These are phyloP conservation scores for Eupithecia subumbrata DNA, from an alignment of 2,888 invertebrate genomes.

Conservation along the genomic window DNA sequence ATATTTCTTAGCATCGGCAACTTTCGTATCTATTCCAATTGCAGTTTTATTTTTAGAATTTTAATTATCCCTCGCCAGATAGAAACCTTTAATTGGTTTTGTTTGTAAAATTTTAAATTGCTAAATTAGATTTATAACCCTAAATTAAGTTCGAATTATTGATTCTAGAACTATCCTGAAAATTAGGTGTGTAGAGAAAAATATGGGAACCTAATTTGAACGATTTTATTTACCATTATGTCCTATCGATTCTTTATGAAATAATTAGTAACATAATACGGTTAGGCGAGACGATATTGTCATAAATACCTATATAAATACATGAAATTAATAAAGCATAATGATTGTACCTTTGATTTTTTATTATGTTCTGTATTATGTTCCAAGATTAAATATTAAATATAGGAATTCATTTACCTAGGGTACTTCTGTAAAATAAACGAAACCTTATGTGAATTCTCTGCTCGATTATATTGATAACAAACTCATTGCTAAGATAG, in stretches of 20 bases:
- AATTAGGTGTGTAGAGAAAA: slow-evolving; percentile 70
- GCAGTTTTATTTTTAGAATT: slow-evolving; percentile 45
- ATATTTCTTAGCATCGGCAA: slow-evolving; percentile 2
- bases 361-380: not conserved
- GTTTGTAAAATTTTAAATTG: slow-evolving; percentile 64
- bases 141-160: slow-evolving; percentile 73
- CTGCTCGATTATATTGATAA: not conserved
- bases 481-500: not conserved
- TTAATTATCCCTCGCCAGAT: slow-evolving; percentile 74
- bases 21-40: slow-evolving; percentile 24
- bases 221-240: slow-evolving; percentile 80
- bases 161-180: slow-evolving; percentile 69
- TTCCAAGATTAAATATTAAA: not conserved
- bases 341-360: slow-evolving; percentile 81
- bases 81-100: slow-evolving; percentile 60
- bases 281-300: slow-evolving; percentile 85
- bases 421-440: not conserved
- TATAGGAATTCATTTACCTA: not conserved
- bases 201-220: slow-evolving; percentile 70
- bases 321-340: slow-evolving; percentile 85
- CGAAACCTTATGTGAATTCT: not conserved
- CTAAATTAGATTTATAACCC: slow-evolving; percentile 47
- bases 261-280: slow-evolving; percentile 84
- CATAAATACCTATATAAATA: slow-evolving; percentile 84
- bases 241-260: slow-evolving; percentile 84